phyloP scores from a whole-genome alignment of 1,140 invertebrate genomes.

The Drosophila murphyi region DNA sequence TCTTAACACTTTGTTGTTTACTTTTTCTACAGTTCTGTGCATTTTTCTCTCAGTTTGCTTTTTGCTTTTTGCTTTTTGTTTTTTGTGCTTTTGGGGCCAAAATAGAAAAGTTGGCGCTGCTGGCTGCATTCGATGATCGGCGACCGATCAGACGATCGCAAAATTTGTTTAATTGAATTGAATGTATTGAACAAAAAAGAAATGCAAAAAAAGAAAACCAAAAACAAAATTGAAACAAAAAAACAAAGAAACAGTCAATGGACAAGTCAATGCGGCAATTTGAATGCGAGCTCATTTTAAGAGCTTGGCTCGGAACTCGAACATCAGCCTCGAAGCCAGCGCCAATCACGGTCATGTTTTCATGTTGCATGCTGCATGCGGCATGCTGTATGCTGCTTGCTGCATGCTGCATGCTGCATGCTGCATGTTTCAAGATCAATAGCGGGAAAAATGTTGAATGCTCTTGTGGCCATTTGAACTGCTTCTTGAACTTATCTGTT shows the following conservation, averaged over 20 bases:
- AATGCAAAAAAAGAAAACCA: conserved; percentile 26
- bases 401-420: conserved; percentile 47
- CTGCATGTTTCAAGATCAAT: conserved; percentile 56
- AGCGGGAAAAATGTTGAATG: conserved; percentile 44
- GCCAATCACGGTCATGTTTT: conserved; percentile 66
- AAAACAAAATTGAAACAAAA: conserved; percentile 13
- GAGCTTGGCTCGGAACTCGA: conserved; percentile 41
- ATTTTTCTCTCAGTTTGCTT: conserved; percentile 34
- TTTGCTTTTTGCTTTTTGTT: conserved; percentile 22
- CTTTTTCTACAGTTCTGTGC: conserved; percentile 66
- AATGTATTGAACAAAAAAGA: conserved; percentile 59
- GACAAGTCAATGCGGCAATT: conserved; percentile 75
- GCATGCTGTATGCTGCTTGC: conserved; percentile 8
- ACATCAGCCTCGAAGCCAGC: conserved; percentile 14
- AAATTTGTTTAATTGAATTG: conserved; percentile 79
- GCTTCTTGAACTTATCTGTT: conserved; percentile 61
- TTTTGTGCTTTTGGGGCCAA: conserved; percentile 53
- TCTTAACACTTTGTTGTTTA: conserved; percentile 81
- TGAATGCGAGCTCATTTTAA: conserved; percentile 77
- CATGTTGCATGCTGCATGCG: conserved; percentile 46
- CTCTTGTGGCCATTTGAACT: conserved; percentile 69
- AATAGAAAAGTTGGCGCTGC: conserved; percentile 69
- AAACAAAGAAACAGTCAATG: conserved; percentile 45
- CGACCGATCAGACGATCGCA: conserved; percentile 60
- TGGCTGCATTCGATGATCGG: conserved; percentile 33